Evolutionary conservation across 2,888 invertebrate genomes (phyloP).

Genomic region (Magallana nippona): DNA sequence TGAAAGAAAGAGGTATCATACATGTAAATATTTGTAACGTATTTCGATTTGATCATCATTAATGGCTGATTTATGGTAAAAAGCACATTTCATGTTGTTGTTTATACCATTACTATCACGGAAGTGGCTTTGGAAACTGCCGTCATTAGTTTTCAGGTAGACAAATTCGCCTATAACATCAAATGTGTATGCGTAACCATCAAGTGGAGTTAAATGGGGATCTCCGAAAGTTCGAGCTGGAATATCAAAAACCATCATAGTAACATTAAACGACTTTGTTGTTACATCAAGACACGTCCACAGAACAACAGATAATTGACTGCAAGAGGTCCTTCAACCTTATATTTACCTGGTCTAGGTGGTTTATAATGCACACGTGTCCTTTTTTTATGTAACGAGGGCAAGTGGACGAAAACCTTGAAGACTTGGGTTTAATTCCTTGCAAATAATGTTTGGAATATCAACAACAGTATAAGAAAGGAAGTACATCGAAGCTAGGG

Average conservation of each 20-base stretch:
- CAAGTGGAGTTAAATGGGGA: slow-evolving; percentile 37
- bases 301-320: too few relatives aligned
- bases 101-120: neutral
- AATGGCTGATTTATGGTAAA: too few relatives aligned
- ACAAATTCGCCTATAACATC: slow-evolving; percentile 39
- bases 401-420: neutral
- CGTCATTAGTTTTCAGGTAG: neutral
- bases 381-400: neutral
- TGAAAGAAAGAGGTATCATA: neutral
- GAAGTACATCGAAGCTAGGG: slow-evolving; percentile 40
- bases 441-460: slow-evolving; percentile 3
- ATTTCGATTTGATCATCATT: too few relatives aligned
- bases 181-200: slow-evolving; percentile 37
- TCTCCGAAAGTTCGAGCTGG: slow-evolving; percentile 25
- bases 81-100: neutral
- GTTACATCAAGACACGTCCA: too few relatives aligned
- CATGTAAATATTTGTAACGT: too few relatives aligned
- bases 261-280: too few relatives aligned
- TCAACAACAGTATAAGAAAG: slow-evolving; percentile 39
- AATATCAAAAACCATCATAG: neutral
- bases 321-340: too few relatives aligned
- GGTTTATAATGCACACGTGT: slow-evolving; percentile 29
- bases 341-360: slow-evolving; percentile 27
- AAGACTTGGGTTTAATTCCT: neutral
- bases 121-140: slow-evolving; percentile 4